Evolutionary conservation across 2,888 invertebrate species (phyloP).

Genomic region (Sepiola atlantica): DNA sequence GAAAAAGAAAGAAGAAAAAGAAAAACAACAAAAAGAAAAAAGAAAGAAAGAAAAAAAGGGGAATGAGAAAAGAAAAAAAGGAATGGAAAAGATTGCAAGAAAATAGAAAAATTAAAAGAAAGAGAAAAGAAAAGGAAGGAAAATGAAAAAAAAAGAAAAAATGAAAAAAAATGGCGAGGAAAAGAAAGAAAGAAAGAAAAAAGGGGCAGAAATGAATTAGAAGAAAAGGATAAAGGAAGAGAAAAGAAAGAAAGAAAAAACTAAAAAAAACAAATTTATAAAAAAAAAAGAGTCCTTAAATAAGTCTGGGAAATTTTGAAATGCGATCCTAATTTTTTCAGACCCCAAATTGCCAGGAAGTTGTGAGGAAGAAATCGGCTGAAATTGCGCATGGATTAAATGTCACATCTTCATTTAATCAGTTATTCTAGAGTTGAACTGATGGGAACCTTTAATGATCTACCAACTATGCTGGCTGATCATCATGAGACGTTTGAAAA

Average conservation of each 20-base stretch:
- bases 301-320: not conserved
- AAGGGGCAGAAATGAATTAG: not conserved
- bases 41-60: too few species aligned
- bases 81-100: too few species aligned
- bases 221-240: not conserved
- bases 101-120: too few species aligned
- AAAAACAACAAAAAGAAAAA: too few species aligned
- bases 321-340: not conserved
- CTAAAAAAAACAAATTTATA: not conserved
- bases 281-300: not conserved
- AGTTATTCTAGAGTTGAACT: not conserved
- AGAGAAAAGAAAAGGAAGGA: too few species aligned
- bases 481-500: not conserved
- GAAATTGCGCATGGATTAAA: not conserved
- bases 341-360: not conserved
- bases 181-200: not conserved
- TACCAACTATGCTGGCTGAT: not conserved
- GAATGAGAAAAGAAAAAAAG: too few species aligned
- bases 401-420: not conserved
- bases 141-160: too few species aligned
- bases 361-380: not conserved
- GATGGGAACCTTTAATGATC: not conserved
- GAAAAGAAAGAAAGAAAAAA: not conserved
- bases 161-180: too few species aligned
- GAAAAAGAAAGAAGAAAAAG: too few species aligned